Evolutionary conservation across 2,888 invertebrate species (phyloP), one percentile per base, ranked within the genome.

Genomic region (Parascotia fuliginaria): DNA sequence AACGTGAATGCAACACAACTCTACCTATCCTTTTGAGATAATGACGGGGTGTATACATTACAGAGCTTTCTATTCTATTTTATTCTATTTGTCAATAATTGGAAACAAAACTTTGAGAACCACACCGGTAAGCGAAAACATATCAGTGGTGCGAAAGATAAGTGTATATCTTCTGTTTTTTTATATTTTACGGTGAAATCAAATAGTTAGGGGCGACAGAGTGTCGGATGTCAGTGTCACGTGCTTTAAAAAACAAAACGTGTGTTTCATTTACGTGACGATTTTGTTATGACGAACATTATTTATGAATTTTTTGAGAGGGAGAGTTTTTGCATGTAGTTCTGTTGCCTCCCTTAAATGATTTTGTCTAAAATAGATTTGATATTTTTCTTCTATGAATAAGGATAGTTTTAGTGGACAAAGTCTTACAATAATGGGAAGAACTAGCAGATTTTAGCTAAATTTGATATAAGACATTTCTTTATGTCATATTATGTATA

Each of bases 211-310:
- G 50, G 43, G 46, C 14, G 52, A 61, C 79, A 83, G 83, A 79
- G 69, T 72, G 65, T 73, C 69, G 55, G 55, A 60, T 70, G 65
- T 62, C 70, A 45, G 43, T 60, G 62, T 63, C 74, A 75, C 75
- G 71, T 75, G 43, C 29, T 70, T 77, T 56, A 77, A 86, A 87
- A 86, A 84, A 86, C 57, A 71, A 78, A 87, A 89, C 84, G 87
- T 89, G 88, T 81, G 77, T 81, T 88, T 86, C 84, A 85, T 89
- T 83, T 88, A 85, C 88, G 89, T 89, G 91, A 89, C 80, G 87
- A 90, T 88, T 83, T 86, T 89, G 90, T 91, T 91, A 91, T 90
- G 89, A 88, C 83, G 76, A 57, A 81, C 76, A 86, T 87, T 86
- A 85, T 83, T 87, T 87, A 84, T 81, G 82, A 66, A 70, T 51